Evolutionary conservation across 2,113 vertebrate species (phyloP).

Genomic region (Motacilla tschutschensis): DNA sequence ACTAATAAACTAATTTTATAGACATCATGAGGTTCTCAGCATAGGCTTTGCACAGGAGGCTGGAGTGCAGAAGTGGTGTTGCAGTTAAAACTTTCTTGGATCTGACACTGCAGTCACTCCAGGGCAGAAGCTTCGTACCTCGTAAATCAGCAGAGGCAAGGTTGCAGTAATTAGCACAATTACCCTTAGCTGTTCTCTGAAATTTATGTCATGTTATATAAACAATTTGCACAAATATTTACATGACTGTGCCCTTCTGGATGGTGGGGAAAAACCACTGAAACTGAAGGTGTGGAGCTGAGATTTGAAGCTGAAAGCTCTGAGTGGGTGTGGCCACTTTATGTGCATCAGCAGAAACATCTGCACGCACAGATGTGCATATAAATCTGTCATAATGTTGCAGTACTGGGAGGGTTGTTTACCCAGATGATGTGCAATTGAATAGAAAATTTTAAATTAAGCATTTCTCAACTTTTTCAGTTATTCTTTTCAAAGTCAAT

Average conservation of each 20-base stretch:
- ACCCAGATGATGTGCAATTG: neutral
- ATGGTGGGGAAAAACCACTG: neutral
- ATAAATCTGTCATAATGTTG: neutral
- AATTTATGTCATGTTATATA: neutral
- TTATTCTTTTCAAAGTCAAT: slow-evolving; percentile 7
- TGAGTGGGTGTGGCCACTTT: neutral
- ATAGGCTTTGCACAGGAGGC: neutral
- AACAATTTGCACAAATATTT: neutral
- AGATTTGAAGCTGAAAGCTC: neutral
- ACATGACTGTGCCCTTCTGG: neutral
- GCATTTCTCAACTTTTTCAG: neutral
- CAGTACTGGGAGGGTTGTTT: neutral
- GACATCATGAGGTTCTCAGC: neutral
- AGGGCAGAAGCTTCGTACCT: neutral
- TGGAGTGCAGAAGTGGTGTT: neutral
- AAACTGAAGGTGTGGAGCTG: accelerated
- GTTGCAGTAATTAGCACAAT: neutral
- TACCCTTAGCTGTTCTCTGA: neutral
- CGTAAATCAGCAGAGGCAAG: neutral
- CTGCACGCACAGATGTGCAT: neutral
- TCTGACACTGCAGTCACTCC: neutral
- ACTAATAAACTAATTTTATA: neutral
- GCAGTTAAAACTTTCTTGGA: neutral
- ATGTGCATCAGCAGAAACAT: neutral
- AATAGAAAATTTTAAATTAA: neutral